Percentiles rank a stretch among this genome's conserved stretches.
These are phyloP conservation scores for Xenopus tropicalis DNA, from an alignment of 2,113 vertebrate genomes.

Conservation along the genomic window DNA sequence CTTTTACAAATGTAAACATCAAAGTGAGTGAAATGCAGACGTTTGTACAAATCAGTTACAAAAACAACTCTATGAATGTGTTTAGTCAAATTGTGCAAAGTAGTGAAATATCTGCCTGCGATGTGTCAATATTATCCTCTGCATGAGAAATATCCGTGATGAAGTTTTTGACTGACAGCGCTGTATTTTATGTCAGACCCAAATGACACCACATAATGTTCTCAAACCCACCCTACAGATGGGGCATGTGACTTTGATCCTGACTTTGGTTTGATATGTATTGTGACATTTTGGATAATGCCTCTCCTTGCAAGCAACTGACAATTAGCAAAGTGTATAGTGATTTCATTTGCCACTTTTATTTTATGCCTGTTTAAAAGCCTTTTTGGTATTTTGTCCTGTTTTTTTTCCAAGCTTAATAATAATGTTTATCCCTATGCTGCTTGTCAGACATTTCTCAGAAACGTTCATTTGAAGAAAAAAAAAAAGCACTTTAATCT, in stretches of 20 bases:
- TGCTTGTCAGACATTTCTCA: constrained; percentile 21
- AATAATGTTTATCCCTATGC: constrained; percentile 20
- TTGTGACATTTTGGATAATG: constrained; percentile 20
- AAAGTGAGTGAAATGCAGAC: too few species aligned
- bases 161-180: too few species aligned
- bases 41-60: too few species aligned
- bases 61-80: too few species aligned
- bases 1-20: too few species aligned
- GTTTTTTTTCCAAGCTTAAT: constrained; percentile 10
- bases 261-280: constrained; percentile 29
- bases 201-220: too few species aligned
- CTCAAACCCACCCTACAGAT: too few species aligned
- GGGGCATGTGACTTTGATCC: constrained; percentile 21
- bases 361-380: constrained; percentile 11
- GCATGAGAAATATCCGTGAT: too few species aligned
- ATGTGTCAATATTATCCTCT: too few species aligned
- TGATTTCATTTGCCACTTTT: background rate
- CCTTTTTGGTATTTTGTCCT: constrained; percentile 13
- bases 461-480: constrained; percentile 17
- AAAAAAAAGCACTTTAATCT: constrained; percentile 20
- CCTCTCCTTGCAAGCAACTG: constrained; percentile 1
- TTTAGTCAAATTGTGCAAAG: too few species aligned
- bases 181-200: too few species aligned
- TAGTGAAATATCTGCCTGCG: too few species aligned
- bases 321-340: constrained; percentile 28